Conservation (phyloP, 2,113 vertebrate species). For the Platichthys stellatus region DNA sequence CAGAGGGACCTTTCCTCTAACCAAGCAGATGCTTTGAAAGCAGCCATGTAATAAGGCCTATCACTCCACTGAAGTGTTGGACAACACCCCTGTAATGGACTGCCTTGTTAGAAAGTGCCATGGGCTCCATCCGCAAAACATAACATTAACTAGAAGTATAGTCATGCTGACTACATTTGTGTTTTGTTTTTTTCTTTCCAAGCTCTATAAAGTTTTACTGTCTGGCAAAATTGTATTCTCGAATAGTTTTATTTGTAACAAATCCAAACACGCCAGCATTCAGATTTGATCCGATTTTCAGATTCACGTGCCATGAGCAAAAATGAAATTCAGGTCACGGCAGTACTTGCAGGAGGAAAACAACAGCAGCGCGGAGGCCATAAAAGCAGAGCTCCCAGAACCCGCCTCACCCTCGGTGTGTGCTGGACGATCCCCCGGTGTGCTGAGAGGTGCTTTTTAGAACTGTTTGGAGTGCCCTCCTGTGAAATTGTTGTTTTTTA, state of each 20-base stretch:
- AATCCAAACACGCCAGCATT: constrained; percentile 12
- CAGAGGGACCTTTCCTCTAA: constrained; percentile 68
- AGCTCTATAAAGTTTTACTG: constrained; percentile 48
- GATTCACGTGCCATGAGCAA: constrained; percentile 37
- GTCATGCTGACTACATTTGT: constrained; percentile 35
- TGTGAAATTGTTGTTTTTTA: constrained; percentile 87
- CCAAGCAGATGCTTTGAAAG: constrained; percentile 72
- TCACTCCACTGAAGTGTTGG: constrained; percentile 74
- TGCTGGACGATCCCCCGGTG: constrained; percentile 79
- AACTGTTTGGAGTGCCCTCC: constrained; percentile 80
- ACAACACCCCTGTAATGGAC: constrained; percentile 78
- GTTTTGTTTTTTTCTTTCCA: constrained; percentile 15
- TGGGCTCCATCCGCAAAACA: constrained; percentile 56
- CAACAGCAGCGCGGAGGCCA: constrained; percentile 62
- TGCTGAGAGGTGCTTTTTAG: constrained; percentile 84
- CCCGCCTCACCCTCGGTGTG: constrained; percentile 62
- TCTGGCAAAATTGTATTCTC: constrained; percentile 44
- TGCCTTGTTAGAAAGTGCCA: constrained; percentile 75
- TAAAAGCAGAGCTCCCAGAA: constrained; percentile 70
- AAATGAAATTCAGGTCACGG: constrained; percentile 65
- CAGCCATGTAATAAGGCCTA: constrained; percentile 73
- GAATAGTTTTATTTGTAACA: constrained; percentile 29
- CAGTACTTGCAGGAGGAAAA: constrained; percentile 52
- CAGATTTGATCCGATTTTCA: constrained; percentile 8
- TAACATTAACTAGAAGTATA: constrained; percentile 56